Conservation (phyloP, 2,797 vertebrate species). For the Melanogrammus aeglefinus region DNA sequence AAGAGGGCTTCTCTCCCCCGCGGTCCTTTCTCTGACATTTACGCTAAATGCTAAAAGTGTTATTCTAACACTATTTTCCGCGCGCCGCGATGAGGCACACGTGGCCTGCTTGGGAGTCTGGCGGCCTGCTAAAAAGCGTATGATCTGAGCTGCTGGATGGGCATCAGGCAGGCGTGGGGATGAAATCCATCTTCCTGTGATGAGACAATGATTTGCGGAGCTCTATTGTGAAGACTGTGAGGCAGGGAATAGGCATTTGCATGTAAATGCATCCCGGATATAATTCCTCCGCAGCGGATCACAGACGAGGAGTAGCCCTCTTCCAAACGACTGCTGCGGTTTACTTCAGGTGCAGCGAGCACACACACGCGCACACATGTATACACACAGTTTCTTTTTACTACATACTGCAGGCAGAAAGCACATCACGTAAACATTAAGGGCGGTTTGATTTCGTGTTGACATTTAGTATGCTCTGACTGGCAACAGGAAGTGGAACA, state of each 20-base stretch:
- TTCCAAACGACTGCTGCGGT: slow-evolving; percentile 47
- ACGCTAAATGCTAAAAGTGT: slow-evolving; percentile 56
- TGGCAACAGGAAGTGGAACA: too few relatives aligned
- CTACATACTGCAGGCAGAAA: too few relatives aligned
- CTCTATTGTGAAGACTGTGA: slow-evolving; percentile 60
- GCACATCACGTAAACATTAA: too few relatives aligned
- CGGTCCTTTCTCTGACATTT: slow-evolving; percentile 66
- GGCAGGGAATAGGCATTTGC: slow-evolving; percentile 61
- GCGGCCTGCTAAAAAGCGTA: slow-evolving; percentile 36
- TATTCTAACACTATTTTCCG: slow-evolving; percentile 49
- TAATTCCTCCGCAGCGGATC: slow-evolving; percentile 48
- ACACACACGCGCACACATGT: background rate
- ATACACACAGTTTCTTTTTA: background rate
- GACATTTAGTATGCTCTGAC: too few relatives aligned
- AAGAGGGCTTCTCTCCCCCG: slow-evolving; percentile 29
- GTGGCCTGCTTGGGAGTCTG: slow-evolving; percentile 19
- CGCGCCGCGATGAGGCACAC: slow-evolving; percentile 49
- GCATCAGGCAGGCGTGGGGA: slow-evolving; percentile 40
- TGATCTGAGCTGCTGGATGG: slow-evolving; percentile 45
- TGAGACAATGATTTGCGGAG: slow-evolving; percentile 67
- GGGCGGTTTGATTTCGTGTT: too few relatives aligned
- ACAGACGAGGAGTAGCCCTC: slow-evolving; percentile 25
- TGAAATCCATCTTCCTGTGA: slow-evolving; percentile 67
- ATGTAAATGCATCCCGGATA: slow-evolving; percentile 67
- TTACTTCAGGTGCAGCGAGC: slow-evolving; percentile 23